Conservation (phyloP, 92 coral and sea anemone species). For the Parazoanthus atlanticus region DNA sequence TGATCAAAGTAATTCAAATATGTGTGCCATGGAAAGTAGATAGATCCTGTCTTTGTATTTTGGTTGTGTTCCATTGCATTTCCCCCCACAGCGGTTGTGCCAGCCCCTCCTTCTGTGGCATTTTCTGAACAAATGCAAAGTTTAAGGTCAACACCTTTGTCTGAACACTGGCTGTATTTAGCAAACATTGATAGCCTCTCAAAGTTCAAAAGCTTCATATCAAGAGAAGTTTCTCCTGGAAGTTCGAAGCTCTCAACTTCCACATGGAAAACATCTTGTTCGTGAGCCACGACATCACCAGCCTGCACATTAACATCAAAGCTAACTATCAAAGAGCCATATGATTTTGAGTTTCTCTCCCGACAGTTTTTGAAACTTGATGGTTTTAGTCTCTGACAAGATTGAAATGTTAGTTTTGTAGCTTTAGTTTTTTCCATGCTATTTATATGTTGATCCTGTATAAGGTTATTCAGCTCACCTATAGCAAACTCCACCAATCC, state of each 20-base stretch:
- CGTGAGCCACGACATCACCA: slow-evolving; percentile 69
- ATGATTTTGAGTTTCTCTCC: slow-evolving; percentile 54
- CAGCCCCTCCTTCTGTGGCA: not conserved
- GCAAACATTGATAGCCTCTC: slow-evolving; percentile 75
- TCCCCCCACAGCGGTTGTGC: not conserved
- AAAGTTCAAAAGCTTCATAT: slow-evolving; percentile 57
- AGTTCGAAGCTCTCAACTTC: slow-evolving; percentile 57
- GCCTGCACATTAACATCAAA: slow-evolving; percentile 67
- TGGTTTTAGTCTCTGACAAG: slow-evolving; percentile 65
- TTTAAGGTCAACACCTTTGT: slow-evolving; percentile 54
- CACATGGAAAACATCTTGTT: slow-evolving; percentile 71
- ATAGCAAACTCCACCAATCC: slow-evolving; percentile 79
- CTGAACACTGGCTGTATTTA: slow-evolving; percentile 67
- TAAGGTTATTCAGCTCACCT: slow-evolving; percentile 72
- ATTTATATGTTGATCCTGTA: slow-evolving; percentile 47
- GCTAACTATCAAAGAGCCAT: slow-evolving; percentile 60
- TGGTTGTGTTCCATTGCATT: not conserved
- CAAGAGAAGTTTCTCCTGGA: slow-evolving; percentile 45
- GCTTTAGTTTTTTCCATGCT: not conserved
- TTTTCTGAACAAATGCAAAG: slow-evolving; percentile 68
- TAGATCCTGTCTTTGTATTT: not conserved
- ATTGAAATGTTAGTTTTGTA: slow-evolving; percentile 22
- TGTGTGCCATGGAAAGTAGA: not conserved
- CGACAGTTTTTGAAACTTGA: slow-evolving; percentile 64
- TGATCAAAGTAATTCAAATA: not conserved